phyloP scores from a whole-genome alignment of 2,888 invertebrate species.

The Leucophora obtusa region DNA sequence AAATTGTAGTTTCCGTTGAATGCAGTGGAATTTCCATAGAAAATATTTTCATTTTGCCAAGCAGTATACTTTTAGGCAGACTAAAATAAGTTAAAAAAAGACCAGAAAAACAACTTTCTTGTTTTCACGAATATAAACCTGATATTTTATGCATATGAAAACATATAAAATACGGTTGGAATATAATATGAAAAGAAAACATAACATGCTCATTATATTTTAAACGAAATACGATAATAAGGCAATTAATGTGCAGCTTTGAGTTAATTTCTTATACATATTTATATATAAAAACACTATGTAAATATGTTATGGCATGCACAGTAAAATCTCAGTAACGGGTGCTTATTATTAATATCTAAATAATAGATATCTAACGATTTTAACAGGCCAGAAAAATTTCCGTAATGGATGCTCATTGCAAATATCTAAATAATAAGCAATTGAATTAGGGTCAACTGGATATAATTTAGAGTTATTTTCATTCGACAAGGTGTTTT shows the following conservation, averaged over 20 bases:
- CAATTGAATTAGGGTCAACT: too few species aligned
- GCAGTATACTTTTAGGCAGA: conserved; percentile 47
- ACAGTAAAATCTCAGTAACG: too few species aligned
- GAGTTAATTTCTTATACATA: conserved; percentile 32
- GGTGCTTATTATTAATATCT: too few species aligned
- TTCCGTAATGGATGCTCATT: too few species aligned
- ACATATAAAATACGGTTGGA: conserved; percentile 8
- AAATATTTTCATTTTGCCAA: conserved; percentile 45
- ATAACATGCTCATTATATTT: conserved; percentile 47
- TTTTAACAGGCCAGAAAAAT: too few species aligned
- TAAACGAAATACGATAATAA: conserved; percentile 62
- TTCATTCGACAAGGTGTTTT: too few species aligned
- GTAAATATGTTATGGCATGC: conserved; percentile 11
- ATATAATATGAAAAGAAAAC: neutral
- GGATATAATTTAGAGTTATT: too few species aligned
- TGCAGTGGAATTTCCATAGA: conserved; percentile 54
- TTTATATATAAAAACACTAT: neutral
- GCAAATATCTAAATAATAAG: too few species aligned
- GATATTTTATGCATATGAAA: conserved; percentile 1
- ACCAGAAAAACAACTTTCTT: neutral
- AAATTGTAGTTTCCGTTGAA: conserved; percentile 64
- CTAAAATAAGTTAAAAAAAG: conserved; percentile 14
- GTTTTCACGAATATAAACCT: conserved; percentile 10
- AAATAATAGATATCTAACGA: too few species aligned
- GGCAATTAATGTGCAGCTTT: conserved; percentile 62